Conservation (phyloP, 2,113 vertebrate genomes). For the Peromyscus maniculatus region DNA sequence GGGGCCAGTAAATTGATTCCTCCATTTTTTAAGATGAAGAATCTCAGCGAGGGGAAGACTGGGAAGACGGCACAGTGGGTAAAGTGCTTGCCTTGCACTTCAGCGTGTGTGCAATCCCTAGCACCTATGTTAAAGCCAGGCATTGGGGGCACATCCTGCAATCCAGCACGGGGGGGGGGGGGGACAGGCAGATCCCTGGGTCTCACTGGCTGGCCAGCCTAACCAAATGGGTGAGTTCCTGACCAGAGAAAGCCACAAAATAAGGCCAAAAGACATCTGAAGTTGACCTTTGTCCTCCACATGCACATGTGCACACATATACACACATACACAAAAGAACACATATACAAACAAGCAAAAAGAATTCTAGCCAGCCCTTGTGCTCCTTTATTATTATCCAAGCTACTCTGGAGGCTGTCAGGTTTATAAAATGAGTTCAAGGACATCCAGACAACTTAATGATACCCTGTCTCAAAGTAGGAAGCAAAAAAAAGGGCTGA, state of each 20-base stretch:
- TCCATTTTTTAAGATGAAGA: not conserved
- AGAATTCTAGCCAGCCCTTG: not conserved
- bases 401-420: not conserved
- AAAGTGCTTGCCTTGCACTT: not conserved
- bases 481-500: not conserved
- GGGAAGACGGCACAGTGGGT: not conserved
- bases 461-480: not conserved
- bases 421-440: not conserved
- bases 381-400: not conserved
- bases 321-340: not conserved
- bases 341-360: too few species aligned
- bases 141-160: not conserved
- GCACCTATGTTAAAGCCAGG: not conserved
- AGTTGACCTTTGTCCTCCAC: too few species aligned
- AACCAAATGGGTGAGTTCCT: not conserved
- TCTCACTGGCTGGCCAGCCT: not conserved
- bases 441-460: not conserved
- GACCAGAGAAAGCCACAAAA: not conserved
- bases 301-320: not conserved
- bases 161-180: not conserved
- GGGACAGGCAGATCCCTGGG: not conserved
- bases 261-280: not conserved
- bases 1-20: not conserved
- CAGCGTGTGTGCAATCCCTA: not conserved
- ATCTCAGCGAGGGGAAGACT: not conserved